These are phyloP conservation scores for Pollenia griseotomentosa DNA, from an alignment of 2,888 invertebrate species.

Conservation along the genomic window DNA sequence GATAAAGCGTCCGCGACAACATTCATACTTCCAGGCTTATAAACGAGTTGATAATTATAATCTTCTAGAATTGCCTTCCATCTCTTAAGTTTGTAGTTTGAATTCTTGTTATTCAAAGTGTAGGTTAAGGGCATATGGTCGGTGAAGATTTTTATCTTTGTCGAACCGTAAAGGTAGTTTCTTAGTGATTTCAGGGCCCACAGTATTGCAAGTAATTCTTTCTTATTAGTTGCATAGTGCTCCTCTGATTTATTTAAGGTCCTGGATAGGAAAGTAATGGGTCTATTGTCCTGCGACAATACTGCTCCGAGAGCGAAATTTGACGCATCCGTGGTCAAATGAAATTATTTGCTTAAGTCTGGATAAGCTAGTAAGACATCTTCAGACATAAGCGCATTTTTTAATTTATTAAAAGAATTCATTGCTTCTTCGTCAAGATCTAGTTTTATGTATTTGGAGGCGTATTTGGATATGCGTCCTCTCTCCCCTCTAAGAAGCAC, in stretches of 20 bases:
- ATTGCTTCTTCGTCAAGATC: conserved; percentile 6
- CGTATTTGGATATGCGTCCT: not conserved
- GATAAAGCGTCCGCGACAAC: conserved; percentile 57
- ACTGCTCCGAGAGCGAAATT: conserved; percentile 61
- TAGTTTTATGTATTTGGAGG: not conserved
- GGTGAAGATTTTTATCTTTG: conserved; percentile 60
- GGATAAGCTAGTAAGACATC: not conserved
- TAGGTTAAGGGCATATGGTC: conserved; percentile 66
- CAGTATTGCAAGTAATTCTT: conserved; percentile 18
- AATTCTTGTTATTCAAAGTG: conserved; percentile 68
- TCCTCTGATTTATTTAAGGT: conserved; percentile 42
- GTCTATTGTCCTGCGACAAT: conserved; percentile 57
- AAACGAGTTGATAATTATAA: conserved; percentile 66
- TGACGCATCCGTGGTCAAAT: conserved; percentile 57
- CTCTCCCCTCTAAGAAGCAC: conserved; percentile 15
- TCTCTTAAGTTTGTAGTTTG: not conserved
- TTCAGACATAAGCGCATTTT: conserved; percentile 18
- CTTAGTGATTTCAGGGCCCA: conserved; percentile 52
- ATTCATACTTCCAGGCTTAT: conserved; percentile 66
- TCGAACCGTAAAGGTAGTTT: conserved; percentile 64
- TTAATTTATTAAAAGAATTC: not conserved
- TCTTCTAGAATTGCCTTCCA: conserved; percentile 49
- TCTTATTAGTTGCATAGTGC: conserved; percentile 59
- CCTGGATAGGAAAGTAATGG: conserved; percentile 56
- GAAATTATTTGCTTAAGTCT: conserved; percentile 40